Evolutionary conservation across 2,113 vertebrate species (phyloP).

Genomic region (Oryzias curvinotus): DNA sequence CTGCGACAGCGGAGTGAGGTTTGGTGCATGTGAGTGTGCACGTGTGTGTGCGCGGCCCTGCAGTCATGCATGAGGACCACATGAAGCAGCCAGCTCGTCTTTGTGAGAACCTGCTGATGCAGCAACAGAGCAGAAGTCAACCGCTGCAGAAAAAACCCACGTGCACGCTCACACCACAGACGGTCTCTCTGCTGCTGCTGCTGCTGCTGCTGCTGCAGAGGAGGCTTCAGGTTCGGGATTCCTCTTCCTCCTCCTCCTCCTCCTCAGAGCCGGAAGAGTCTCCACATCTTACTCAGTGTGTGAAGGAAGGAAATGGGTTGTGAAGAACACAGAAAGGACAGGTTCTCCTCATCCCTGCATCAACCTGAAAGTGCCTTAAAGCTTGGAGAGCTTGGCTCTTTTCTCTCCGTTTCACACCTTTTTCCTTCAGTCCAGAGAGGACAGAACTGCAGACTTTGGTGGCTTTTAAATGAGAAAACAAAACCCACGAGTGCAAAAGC

Average conservation of each 20-base stretch:
- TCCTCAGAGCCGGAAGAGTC: background rate
- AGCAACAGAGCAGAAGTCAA: conserved; percentile 42
- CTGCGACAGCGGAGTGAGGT: too few species aligned
- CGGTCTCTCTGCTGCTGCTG: background rate
- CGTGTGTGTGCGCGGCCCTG: background rate
- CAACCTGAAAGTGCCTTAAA: too few species aligned
- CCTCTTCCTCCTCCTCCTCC: background rate
- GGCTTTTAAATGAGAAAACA: background rate
- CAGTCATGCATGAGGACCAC: background rate
- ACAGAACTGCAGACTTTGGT: too few species aligned
- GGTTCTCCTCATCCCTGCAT: too few species aligned
- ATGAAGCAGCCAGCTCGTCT: background rate
- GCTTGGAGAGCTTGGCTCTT: too few species aligned
- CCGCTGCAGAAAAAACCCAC: conserved; percentile 22
- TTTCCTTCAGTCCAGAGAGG: too few species aligned
- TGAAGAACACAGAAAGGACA: background rate
- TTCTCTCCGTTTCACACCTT: too few species aligned
- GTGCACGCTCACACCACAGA: background rate
- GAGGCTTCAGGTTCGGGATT: background rate
- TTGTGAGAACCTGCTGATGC: conserved; percentile 45
- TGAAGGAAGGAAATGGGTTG: background rate
- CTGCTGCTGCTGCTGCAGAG: background rate
- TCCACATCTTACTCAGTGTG: conserved; percentile 2
- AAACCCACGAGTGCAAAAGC: conserved; percentile 1
- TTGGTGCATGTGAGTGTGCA: background rate